Conservation (phyloP, 2,113 vertebrate species). For the Dromaius novaehollandiae region DNA sequence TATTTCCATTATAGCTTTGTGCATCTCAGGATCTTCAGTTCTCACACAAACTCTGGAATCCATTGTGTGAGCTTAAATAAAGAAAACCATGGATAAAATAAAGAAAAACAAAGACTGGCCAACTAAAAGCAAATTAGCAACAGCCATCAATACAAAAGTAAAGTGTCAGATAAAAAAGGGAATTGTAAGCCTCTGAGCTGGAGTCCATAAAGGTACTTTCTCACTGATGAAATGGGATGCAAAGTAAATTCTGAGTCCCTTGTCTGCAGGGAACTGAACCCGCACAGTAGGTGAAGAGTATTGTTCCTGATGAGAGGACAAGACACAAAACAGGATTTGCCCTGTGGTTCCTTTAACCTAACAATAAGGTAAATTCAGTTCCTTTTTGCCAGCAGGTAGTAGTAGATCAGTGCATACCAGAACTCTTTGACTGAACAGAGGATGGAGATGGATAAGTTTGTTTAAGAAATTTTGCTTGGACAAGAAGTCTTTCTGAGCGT, state of each 20-base stretch:
- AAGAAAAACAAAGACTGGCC: not conserved
- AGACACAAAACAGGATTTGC: too few relatives aligned
- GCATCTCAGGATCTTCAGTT: not conserved
- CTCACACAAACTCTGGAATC: not conserved
- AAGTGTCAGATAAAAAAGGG: not conserved
- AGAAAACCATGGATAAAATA: not conserved
- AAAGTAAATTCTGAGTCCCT: not conserved
- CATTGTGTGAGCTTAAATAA: not conserved
- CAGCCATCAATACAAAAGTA: not conserved
- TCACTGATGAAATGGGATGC: not conserved
- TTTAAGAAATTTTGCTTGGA: not conserved
- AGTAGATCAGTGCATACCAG: not conserved
- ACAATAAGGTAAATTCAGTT: too few relatives aligned
- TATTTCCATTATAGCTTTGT: not conserved
- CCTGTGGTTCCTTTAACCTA: too few relatives aligned
- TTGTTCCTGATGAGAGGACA: too few relatives aligned
- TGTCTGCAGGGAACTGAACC: too few relatives aligned
- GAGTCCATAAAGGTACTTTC: not conserved
- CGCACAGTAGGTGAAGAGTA: too few relatives aligned
- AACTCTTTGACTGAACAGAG: not conserved
- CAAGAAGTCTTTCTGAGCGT: not conserved
- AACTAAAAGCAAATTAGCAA: not conserved
- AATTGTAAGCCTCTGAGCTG: not conserved
- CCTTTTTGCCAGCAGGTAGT: not conserved
- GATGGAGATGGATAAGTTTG: not conserved